phyloP scores from a whole-genome alignment of 2,888 invertebrate genomes.

The Tiphia femorata region DNA sequence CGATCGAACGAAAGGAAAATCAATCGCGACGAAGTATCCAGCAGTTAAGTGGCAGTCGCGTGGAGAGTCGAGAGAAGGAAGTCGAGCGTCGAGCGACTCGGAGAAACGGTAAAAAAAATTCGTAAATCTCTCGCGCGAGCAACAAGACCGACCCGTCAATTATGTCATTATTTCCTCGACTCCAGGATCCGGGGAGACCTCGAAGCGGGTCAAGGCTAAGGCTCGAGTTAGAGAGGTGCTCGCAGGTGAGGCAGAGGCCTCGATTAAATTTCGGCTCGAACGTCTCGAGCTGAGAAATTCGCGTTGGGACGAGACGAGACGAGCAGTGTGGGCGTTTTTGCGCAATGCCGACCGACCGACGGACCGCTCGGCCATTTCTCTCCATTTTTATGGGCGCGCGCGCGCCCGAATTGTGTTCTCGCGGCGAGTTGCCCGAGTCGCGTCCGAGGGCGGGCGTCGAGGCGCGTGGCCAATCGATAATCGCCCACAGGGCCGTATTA shows the following conservation, averaged over 20 bases:
- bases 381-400: slow-evolving; percentile 30
- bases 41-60: too few species aligned
- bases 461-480: slow-evolving; percentile 62
- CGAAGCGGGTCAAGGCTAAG: slow-evolving; percentile 15
- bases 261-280: slow-evolving; percentile 25
- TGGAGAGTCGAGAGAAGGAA: too few species aligned
- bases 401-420: slow-evolving; percentile 41
- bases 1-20: too few species aligned
- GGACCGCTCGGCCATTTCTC: slow-evolving; percentile 17
- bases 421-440: too few species aligned
- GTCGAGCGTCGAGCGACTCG: too few species aligned
- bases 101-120: too few species aligned
- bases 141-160: too few species aligned
- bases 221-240: slow-evolving; percentile 21
- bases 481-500: slow-evolving; percentile 47
- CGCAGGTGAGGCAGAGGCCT: slow-evolving; percentile 36
- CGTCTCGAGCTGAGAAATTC: slow-evolving; percentile 1
- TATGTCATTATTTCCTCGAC: too few species aligned
- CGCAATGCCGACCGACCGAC: slow-evolving; percentile 10
- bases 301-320: too few species aligned
- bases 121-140: too few species aligned
- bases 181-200: not conserved
- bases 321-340: slow-evolving; percentile 24
- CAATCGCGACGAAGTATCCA: too few species aligned
- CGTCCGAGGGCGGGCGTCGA: slow-evolving; percentile 46